These are phyloP conservation scores for Sinocyclocheilus rhinocerous DNA, from an alignment of 2,113 vertebrate genomes.

Conservation along the genomic window DNA sequence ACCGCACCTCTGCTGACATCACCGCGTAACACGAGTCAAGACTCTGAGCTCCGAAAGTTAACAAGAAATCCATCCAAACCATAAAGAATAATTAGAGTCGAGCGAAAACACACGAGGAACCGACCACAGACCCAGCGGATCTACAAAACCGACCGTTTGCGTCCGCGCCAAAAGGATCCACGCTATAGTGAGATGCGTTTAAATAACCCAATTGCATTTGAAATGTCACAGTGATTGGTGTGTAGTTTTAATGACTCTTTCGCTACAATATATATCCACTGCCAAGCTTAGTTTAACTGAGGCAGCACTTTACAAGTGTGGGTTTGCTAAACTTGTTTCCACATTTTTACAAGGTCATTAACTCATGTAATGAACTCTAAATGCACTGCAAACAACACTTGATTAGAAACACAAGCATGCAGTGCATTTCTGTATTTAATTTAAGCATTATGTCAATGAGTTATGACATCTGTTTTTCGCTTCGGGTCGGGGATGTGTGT, in stretches of 20 bases:
- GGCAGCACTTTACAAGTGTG: constrained; percentile 47
- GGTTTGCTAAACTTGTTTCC: constrained; percentile 55
- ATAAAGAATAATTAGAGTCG: constrained; percentile 37
- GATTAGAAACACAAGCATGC: constrained; percentile 52
- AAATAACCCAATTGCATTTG: constrained; percentile 41
- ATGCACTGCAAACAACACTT: constrained; percentile 51
- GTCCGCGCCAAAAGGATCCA: background rate
- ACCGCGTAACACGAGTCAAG: constrained; percentile 28
- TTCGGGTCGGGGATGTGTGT: background rate
- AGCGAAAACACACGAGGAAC: background rate
- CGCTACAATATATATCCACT: constrained; percentile 28
- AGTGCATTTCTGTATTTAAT: constrained; percentile 50
- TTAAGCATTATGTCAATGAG: constrained; percentile 47
- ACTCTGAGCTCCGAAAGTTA: background rate
- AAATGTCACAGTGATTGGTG: constrained; percentile 30
- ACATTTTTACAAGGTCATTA: constrained; percentile 60
- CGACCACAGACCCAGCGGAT: background rate
- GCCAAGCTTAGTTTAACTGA: constrained; percentile 47
- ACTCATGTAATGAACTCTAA: constrained; percentile 58
- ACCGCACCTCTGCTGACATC: constrained; percentile 56
- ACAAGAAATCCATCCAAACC: constrained; percentile 22
- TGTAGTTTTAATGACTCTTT: constrained; percentile 39
- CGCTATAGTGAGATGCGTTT: background rate
- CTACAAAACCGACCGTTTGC: background rate
- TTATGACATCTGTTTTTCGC: constrained; percentile 45